phyloP scores from a whole-genome alignment of 2,797 vertebrate species.

The Hyperoplus lanceolatus region DNA sequence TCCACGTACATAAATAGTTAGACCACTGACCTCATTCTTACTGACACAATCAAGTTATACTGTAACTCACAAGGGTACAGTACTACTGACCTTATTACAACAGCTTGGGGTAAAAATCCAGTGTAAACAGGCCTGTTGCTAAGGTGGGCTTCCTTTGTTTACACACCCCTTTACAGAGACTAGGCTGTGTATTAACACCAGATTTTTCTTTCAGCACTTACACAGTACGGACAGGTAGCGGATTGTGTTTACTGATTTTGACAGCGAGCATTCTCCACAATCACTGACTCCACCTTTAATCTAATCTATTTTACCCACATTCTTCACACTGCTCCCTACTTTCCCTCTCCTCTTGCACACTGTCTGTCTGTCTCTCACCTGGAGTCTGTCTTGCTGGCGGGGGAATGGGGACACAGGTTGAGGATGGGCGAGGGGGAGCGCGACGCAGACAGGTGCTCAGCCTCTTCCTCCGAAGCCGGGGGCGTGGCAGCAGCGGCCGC shows the following conservation, averaged over 20 bases:
- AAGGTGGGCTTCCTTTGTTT: too few relatives aligned
- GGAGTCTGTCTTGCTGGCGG: constrained; percentile 87
- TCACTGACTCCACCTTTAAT: not conserved
- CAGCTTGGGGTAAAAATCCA: too few relatives aligned
- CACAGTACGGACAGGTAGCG: too few relatives aligned
- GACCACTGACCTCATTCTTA: constrained; percentile 43
- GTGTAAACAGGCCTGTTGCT: too few relatives aligned
- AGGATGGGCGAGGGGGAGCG: constrained; percentile 84
- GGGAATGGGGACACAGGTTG: constrained; percentile 88
- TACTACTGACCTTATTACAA: not conserved
- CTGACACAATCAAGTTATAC: not conserved
- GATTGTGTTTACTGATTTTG: too few relatives aligned
- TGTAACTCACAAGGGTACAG: not conserved
- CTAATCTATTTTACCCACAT: constrained; percentile 10
- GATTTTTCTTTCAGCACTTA: too few relatives aligned
- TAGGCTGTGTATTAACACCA: too few relatives aligned
- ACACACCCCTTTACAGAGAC: too few relatives aligned
- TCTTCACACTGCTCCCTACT: not conserved
- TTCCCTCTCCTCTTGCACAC: not conserved
- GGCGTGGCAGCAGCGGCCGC: constrained; percentile 50
- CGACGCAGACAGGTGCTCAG: constrained; percentile 70
- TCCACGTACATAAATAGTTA: constrained; percentile 15
- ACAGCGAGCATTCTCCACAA: too few relatives aligned
- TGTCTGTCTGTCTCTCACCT: constrained; percentile 83
- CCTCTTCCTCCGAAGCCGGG: constrained; percentile 75